Evolutionary conservation across 2,797 vertebrate species (phyloP), one percentile per base, ranked within the genome.

Genomic region (Syndactyla subalaris): DNA sequence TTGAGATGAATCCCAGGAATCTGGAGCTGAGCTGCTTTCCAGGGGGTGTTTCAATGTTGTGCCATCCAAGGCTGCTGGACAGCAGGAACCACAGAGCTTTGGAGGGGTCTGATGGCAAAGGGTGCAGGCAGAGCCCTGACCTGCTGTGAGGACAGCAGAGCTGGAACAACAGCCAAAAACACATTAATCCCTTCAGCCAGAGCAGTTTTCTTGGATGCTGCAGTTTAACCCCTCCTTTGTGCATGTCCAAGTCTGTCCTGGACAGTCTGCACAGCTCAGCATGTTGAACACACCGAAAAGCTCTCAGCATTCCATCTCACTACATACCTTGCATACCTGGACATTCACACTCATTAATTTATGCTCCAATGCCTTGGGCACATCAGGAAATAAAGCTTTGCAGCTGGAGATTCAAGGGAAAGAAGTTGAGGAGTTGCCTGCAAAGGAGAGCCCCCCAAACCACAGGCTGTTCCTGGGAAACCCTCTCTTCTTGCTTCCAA

Each of bases 1-100:
- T 96, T 82, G 92, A 95, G 93, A 84, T 74, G 83, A 96, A 95
- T 95, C 91, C 91, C 94, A 93, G 88, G 94, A 96, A 97, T 97
- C 87, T 57, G 83, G 52, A 85, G 63, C 58, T 41, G 93, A 90
- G 38, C 21, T 36, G n/a, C 84, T 82, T 77, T 80, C 86, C 95
- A 92, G 54, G 59, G 58, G 39, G 14, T 59, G 58, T 79, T 95
- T 88, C n/a, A 88, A 91, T 62, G 4, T 23, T 34, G 46, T 82
- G 93, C 85, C 83, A 66, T 92, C 57, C 67, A 9, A 22, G 36
- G 71, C 38, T 61, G 49, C 79, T 54, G 34, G 76, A 36, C 7
- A 13, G 29, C 41, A 51, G 89, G 61, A 91, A 27, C 17, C 41
- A 22, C 29, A 39, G 68, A 68, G 73, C 14, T 83, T 10, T 17